Base-by-base conservation (phyloP, 2,113 vertebrate genomes). In the Junco hyemalis region DNA sequence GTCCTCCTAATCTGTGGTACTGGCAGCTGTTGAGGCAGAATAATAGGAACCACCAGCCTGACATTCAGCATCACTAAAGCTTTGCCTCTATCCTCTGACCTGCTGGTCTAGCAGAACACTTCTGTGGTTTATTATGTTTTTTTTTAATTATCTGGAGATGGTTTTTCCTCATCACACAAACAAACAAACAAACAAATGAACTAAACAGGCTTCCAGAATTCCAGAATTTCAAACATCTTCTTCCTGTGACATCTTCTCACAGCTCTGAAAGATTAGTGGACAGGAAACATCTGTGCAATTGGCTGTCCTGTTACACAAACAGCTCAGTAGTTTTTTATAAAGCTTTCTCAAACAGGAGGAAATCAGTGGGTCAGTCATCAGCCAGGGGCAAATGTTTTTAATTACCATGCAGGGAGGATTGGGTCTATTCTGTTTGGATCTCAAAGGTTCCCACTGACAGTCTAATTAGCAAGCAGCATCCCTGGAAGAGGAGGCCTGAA, bases 361-460 rank as follows among this genome's bases (percentile, higher is more conserved):
- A 77, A 70, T 61, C 72, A 81, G 35, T 38, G 2, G 82, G 87
- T 80, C 77, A 74, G 15, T 69, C 95, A 92, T 86, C 95, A 96
- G 91, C 80, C 81, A 93, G 91, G 36, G n/a, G 50, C 35, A 96
- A 96, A 86, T 85, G 69, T 83, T 94, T 96, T 95, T 92, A 96
- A 96, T 96, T 87, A 95, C 77, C 81, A 89, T 78, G 48, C 65
- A 92, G 65, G 63, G 51, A 84, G 61, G 83, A 73, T 81, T 95
- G 8, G 35, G 6, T 64, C 66, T 78, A 36, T 65, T 56, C 36
- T 83, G 51, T 84, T 90, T 95, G 87, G 81, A 38, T 93, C 89
- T 77, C 65, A 85, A 6, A 63, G 59, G 60, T 69, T 89, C 59
- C 68, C 64, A 81, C 72, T 61, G 53, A 29, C 82, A 91, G 91